Evolutionary conservation across 2,888 invertebrate species (phyloP).

Genomic region (Theretra japonica): DNA sequence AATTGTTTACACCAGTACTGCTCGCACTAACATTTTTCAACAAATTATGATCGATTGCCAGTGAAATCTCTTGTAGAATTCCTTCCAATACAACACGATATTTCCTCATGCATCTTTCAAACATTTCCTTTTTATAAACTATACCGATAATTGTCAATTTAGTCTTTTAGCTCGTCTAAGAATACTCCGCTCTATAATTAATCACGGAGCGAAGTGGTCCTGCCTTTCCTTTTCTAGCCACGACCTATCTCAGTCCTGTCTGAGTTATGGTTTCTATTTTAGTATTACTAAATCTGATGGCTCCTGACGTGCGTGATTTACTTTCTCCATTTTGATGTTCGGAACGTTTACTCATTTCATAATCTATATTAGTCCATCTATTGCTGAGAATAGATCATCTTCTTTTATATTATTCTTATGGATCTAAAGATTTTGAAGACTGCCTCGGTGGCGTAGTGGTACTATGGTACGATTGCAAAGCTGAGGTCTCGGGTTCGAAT

Average conservation of each 20-base stretch:
- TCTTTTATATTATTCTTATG: too few relatives aligned
- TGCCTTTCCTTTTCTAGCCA: neutral
- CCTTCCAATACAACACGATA: neutral
- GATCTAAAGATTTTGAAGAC: too few relatives aligned
- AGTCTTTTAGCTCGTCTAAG: slow-evolving; percentile 1
- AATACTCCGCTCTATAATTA: neutral
- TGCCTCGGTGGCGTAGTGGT: too few relatives aligned
- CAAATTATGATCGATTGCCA: neutral
- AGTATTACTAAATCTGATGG: neutral
- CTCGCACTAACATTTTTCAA: neutral
- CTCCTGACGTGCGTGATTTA: neutral
- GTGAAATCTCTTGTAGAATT: too few relatives aligned
- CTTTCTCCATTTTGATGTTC: neutral
- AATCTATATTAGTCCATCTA: too few relatives aligned
- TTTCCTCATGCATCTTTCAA: neutral
- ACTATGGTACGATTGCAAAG: too few relatives aligned
- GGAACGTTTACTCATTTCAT: neutral
- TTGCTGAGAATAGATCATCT: too few relatives aligned
- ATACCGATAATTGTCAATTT: neutral
- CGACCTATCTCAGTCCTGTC: slow-evolving; percentile 3
- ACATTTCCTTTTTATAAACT: neutral
- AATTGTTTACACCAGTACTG: too few relatives aligned
- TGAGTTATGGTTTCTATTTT: slow-evolving; percentile 4
- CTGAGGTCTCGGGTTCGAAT: too few relatives aligned
- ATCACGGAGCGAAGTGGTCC: neutral